Conservation (phyloP, 2,113 vertebrate genomes). For the Emberiza fucata region DNA sequence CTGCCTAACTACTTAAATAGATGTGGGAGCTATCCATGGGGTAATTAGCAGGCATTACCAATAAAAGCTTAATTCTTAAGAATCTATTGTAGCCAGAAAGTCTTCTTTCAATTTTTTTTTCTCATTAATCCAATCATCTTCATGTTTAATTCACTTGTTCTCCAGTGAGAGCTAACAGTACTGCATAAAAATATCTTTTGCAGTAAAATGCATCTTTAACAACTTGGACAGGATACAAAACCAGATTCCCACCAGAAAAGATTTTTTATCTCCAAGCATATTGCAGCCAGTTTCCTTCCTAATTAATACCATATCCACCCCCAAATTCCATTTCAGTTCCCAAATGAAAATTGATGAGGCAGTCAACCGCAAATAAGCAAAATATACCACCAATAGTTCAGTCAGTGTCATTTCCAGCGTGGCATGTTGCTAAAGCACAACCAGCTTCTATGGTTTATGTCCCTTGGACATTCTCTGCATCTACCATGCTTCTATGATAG, state of each 20-base stretch:
- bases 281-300: constrained; percentile 61
- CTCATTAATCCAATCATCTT: constrained; percentile 27
- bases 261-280: constrained; percentile 62
- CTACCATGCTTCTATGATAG: background rate
- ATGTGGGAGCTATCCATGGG: background rate
- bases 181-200: constrained; percentile 58
- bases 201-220: constrained; percentile 65
- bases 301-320: constrained; percentile 72
- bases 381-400: constrained; percentile 21
- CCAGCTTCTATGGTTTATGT: background rate
- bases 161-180: constrained; percentile 12
- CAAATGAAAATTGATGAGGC: constrained; percentile 69
- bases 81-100: background rate
- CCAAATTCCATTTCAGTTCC: constrained; percentile 60
- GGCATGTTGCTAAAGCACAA: background rate
- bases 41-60: background rate
- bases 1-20: background rate
- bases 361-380: constrained; percentile 49
- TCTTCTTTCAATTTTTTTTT: background rate
- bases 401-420: background rate
- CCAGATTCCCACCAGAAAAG: constrained; percentile 62
- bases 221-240: constrained; percentile 61
- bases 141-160: constrained; percentile 55
- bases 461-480: constrained; percentile 1
- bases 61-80: constrained; percentile 24